These are phyloP conservation scores for Oppia nitens DNA, from an alignment of 1,140 invertebrate species.

Conservation along the genomic window DNA sequence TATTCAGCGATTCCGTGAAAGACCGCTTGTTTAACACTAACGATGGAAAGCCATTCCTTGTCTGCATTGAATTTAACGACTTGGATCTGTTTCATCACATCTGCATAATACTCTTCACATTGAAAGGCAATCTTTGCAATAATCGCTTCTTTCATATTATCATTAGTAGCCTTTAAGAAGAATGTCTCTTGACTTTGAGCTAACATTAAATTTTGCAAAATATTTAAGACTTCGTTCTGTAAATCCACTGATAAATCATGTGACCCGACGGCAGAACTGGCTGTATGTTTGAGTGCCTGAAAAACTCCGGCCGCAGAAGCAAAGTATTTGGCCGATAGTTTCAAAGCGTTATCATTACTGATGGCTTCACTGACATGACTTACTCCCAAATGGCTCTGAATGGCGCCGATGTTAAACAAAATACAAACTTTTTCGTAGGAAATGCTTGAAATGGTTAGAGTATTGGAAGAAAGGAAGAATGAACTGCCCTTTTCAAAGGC, in stretches of 20 bases:
- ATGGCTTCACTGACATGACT: conserved; percentile 49
- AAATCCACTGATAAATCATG: conserved; percentile 82
- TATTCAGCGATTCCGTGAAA: conserved; percentile 75
- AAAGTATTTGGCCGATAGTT: conserved; percentile 75
- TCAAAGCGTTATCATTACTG: conserved; percentile 82
- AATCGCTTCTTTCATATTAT: conserved; percentile 82
- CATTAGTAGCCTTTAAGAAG: conserved; percentile 79
- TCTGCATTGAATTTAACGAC: conserved; percentile 5
- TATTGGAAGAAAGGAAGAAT: conserved; percentile 33
- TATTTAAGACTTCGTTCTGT: conserved; percentile 69
- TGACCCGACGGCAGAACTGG: conserved; percentile 47
- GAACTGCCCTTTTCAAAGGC: conserved; percentile 75
- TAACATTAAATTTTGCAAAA: conserved; percentile 72
- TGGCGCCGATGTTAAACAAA: conserved; percentile 88
- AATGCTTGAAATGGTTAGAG: conserved; percentile 49
- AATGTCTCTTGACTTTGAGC: conserved; percentile 97
- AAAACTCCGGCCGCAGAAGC: conserved; percentile 86
- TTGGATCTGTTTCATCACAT: conserved; percentile 70
- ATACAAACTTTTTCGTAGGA: conserved; percentile 87
- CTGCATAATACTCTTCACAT: conserved; percentile 80
- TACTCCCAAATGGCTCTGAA: conserved; percentile 74
- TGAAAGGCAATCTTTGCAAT: conserved; percentile 81
- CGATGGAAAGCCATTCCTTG: conserved; percentile 35
- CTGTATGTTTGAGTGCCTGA: conserved; percentile 63
- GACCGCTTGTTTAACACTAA: conserved; percentile 68